Conservation (phyloP, 2,888 invertebrate genomes). For the Temnothorax ravouxi region DNA sequence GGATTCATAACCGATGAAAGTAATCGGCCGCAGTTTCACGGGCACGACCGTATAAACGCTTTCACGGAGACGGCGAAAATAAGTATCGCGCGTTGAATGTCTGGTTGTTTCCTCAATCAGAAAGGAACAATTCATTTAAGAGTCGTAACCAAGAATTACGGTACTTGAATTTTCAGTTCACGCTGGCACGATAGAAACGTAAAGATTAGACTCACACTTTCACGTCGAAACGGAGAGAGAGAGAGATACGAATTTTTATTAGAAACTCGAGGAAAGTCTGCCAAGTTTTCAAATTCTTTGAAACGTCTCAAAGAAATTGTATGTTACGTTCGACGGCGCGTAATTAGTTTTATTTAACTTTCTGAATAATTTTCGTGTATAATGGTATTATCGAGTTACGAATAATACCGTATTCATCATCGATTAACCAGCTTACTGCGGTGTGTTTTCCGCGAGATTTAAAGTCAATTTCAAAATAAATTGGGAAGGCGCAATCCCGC, state of each 20-base stretch:
- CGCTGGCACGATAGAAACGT: neutral
- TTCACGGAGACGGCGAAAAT: constrained; percentile 24
- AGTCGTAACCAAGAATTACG: constrained; percentile 21
- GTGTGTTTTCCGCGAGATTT: neutral
- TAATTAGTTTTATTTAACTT: neutral
- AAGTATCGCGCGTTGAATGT: constrained; percentile 12
- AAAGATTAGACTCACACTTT: constrained; percentile 18
- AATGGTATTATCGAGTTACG: neutral
- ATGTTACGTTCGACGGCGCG: neutral
- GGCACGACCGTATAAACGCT: constrained; percentile 51
- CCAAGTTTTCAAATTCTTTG: neutral
- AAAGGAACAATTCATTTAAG: neutral
- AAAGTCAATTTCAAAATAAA: neutral
- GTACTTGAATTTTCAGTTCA: neutral
- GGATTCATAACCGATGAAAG: constrained; percentile 52
- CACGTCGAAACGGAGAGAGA: neutral
- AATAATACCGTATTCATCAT: neutral
- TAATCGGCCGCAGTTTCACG: constrained; percentile 66
- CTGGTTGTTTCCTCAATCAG: neutral
- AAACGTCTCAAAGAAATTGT: neutral
- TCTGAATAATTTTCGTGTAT: neutral
- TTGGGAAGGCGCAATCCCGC: neutral
- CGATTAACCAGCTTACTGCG: neutral
- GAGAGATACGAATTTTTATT: neutral
- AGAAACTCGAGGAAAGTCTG: neutral